Percentiles rank a stretch among this genome's conserved stretches.
These are phyloP conservation scores for Harmothoe impar DNA, from an alignment of 2,888 invertebrate species.

Conservation along the genomic window DNA sequence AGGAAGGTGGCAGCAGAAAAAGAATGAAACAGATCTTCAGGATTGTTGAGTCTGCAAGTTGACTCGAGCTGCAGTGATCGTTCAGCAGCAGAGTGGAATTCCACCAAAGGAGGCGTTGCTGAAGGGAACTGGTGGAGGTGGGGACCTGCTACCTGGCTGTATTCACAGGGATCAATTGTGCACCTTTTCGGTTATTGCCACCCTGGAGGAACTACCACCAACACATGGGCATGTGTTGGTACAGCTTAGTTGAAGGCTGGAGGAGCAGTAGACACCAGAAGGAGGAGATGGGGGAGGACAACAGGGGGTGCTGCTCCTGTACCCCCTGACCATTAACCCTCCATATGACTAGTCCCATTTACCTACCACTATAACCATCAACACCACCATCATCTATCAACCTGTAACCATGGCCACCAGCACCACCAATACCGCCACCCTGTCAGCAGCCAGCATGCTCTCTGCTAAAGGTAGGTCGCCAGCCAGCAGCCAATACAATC, in stretches of 20 bases:
- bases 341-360: background rate
- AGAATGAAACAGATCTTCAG: conserved; percentile 1
- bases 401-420: background rate
- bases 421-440: background rate
- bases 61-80: too few species aligned
- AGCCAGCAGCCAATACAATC: background rate
- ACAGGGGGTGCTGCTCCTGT: background rate
- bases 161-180: too few species aligned
- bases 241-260: conserved; percentile 8
- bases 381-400: background rate
- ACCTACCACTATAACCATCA: background rate
- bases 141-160: too few species aligned
- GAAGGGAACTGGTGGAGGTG: too few species aligned
- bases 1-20: background rate
- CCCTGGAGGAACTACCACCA: conserved; percentile 37
- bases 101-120: background rate
- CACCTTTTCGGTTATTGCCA: background rate
- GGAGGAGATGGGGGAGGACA: background rate
- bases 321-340: conserved; percentile 7
- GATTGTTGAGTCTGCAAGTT: too few species aligned
- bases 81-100: background rate
- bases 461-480: conserved; percentile 53
- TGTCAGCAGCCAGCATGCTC: conserved; percentile 58
- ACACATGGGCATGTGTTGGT: background rate
- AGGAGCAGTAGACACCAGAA: conserved; percentile 12